Percentiles rank a stretch among this genome's conserved stretches.
These are phyloP conservation scores for Ciconia stormi DNA, from an alignment of 2,113 vertebrate genomes.

Conservation along the genomic window DNA sequence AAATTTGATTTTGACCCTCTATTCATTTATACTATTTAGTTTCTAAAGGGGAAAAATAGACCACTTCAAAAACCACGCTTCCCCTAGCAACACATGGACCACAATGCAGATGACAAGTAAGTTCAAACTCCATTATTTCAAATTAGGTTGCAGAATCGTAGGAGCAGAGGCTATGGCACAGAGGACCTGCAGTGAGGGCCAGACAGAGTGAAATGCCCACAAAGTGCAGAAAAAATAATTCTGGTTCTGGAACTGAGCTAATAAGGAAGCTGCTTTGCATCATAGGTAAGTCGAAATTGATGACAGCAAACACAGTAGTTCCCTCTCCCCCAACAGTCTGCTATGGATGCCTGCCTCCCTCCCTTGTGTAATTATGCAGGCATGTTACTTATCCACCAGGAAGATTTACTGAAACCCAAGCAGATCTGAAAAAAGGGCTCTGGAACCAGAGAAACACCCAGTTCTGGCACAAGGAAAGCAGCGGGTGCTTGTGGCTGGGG, in stretches of 20 bases:
- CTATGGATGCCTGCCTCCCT: background rate
- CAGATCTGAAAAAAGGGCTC: background rate
- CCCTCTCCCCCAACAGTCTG: background rate
- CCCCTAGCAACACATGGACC: rapidly evolving
- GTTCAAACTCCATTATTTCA: background rate
- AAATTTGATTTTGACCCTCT: background rate
- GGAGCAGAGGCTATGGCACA: background rate
- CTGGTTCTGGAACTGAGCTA: background rate
- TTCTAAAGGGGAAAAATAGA: background rate
- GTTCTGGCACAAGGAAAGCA: background rate
- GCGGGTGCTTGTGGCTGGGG: rapidly evolving
- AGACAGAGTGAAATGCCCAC: background rate
- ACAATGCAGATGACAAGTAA: background rate
- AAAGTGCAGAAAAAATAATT: background rate
- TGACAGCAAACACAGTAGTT: background rate
- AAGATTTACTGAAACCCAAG: background rate
- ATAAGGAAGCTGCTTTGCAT: background rate
- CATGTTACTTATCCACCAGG: background rate
- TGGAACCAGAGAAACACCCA: background rate
- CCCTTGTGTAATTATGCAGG: background rate
- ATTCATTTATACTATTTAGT: background rate
- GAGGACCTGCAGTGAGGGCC: background rate
- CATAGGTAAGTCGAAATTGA: background rate
- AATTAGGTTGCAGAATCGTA: background rate
- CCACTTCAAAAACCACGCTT: background rate